A percentile compares a stretch with the other conserved stretches of the same genome.
phyloP scores from a whole-genome alignment of 2,797 vertebrate genomes.

The Pseudochromis fuscus region DNA sequence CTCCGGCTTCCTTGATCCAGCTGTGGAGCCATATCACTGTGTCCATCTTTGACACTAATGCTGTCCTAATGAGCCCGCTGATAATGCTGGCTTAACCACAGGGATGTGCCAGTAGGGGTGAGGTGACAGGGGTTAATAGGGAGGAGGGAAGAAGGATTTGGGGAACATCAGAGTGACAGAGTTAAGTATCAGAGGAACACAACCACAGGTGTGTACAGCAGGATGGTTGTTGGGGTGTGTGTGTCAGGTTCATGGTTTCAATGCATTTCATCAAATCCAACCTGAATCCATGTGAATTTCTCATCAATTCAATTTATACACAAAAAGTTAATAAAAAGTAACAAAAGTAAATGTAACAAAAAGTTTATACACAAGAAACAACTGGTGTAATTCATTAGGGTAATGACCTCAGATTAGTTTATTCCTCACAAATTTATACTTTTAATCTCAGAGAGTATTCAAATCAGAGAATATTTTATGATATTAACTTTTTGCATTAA shows the following conservation, averaged over 20 bases:
- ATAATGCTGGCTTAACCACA: conserved; percentile 75
- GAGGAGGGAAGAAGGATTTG: conserved; percentile 51
- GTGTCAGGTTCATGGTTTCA: not conserved
- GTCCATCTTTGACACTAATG: conserved; percentile 84
- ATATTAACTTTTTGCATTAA: too few species aligned
- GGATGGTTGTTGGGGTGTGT: not conserved
- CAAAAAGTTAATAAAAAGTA: too few species aligned
- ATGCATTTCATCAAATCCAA: not conserved
- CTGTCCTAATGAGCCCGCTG: conserved; percentile 78
- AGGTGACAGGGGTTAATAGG: conserved; percentile 76
- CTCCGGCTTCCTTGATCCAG: conserved; percentile 70
- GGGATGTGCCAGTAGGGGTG: conserved; percentile 61
- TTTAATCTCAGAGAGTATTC: too few species aligned
- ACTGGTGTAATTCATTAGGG: too few species aligned
- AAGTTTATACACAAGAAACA: too few species aligned
- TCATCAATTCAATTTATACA: not conserved
- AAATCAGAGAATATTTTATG: too few species aligned
- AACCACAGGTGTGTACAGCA: conserved; percentile 48
- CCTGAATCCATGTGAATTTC: not conserved
- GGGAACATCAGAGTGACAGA: conserved; percentile 58
- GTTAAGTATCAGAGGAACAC: conserved; percentile 33
- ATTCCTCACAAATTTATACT: too few species aligned
- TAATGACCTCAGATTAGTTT: too few species aligned
- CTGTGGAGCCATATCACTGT: conserved; percentile 72
- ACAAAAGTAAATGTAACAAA: too few species aligned